Evolutionary conservation across 2,797 vertebrate genomes (phyloP).

Genomic region (Eleutherodactylus coqui): DNA sequence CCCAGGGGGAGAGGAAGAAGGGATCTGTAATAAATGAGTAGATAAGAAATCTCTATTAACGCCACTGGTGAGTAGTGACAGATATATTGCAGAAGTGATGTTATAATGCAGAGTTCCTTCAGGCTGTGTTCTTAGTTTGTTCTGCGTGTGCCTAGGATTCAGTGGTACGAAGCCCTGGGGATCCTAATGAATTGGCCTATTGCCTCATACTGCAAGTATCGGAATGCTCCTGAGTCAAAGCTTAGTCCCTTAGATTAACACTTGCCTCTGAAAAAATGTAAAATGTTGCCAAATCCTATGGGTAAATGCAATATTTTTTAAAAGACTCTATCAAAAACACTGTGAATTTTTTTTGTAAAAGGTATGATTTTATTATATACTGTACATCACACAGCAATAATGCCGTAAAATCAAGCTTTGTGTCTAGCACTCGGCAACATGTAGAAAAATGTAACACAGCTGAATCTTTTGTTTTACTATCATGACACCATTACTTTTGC

Average conservation of each 20-base stretch:
- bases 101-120: slow-evolving; percentile 82
- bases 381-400: neutral
- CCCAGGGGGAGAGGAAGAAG: slow-evolving; percentile 74
- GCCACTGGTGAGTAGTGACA: slow-evolving; percentile 77
- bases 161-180: slow-evolving; percentile 84
- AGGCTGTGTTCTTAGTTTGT: slow-evolving; percentile 78
- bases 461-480: neutral
- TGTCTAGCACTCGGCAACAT: neutral
- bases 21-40: slow-evolving; percentile 84
- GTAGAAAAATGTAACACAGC: neutral
- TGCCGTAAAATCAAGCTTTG: neutral
- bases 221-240: slow-evolving; percentile 82
- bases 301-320: slow-evolving; percentile 66
- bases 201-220: slow-evolving; percentile 89
- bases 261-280: slow-evolving; percentile 78
- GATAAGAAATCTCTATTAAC: slow-evolving; percentile 83
- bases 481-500: neutral
- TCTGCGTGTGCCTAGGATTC: slow-evolving; percentile 77
- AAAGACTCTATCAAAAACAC: neutral
- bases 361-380: neutral
- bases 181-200: slow-evolving; percentile 94
- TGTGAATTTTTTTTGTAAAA: neutral
- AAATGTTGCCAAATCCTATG: slow-evolving; percentile 70
- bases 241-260: slow-evolving; percentile 81
- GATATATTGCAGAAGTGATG: slow-evolving; percentile 79